Conservation (phyloP, 2,113 vertebrate genomes). For the Archilochus colubris region DNA sequence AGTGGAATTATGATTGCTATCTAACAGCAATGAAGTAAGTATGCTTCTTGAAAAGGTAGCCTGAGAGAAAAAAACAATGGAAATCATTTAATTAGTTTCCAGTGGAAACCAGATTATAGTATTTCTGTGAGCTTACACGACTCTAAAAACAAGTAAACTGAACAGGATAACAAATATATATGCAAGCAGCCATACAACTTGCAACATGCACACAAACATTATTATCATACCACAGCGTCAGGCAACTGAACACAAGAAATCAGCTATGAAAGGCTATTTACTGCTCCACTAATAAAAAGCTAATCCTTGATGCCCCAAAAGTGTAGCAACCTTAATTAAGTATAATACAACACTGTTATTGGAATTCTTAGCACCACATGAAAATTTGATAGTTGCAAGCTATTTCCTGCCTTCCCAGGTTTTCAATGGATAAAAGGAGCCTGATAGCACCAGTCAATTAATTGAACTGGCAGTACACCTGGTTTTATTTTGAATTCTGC, state of each 20-base stretch:
- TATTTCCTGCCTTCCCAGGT: background rate
- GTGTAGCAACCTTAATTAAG: background rate
- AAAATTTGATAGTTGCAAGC: background rate
- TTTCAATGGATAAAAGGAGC: background rate
- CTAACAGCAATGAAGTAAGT: slow-evolving; percentile 79
- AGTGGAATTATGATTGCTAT: slow-evolving; percentile 61
- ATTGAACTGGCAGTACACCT: background rate
- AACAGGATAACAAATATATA: background rate
- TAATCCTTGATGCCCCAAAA: background rate
- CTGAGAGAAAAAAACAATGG: slow-evolving; percentile 46
- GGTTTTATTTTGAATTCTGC: background rate
- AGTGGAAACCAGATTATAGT: background rate
- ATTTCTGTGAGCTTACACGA: background rate
- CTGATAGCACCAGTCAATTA: background rate
- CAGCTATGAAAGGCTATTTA: background rate
- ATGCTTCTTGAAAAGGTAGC: slow-evolving; percentile 74
- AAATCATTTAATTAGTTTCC: too few species aligned
- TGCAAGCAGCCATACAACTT: background rate
- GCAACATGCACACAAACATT: background rate
- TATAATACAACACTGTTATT: background rate
- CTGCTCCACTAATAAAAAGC: background rate
- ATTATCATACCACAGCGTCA: background rate
- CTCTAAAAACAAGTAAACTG: background rate
- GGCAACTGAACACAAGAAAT: background rate
- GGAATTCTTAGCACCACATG: background rate